These are phyloP conservation scores for Brachyopa scutellaris DNA, from an alignment of 2,888 invertebrate genomes.

Conservation along the genomic window DNA sequence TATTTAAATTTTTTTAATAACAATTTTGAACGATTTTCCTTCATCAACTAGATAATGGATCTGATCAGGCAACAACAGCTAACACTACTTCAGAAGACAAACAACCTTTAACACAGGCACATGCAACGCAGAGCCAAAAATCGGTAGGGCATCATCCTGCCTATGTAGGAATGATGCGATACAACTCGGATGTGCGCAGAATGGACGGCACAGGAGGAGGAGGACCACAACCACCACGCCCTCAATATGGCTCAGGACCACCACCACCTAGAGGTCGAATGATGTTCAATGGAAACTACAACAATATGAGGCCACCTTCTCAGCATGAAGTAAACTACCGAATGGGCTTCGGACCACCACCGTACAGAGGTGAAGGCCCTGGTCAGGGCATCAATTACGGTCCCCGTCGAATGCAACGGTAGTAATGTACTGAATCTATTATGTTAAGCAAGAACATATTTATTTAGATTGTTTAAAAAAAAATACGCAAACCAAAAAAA, in stretches of 20 bases:
- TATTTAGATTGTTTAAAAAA: constrained; percentile 41
- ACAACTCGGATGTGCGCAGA: constrained; percentile 61
- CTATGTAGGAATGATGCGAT: constrained; percentile 67
- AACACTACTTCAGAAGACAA: constrained; percentile 27
- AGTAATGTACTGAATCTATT: constrained; percentile 32
- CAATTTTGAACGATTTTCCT: constrained; percentile 16
- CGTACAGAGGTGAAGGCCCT: constrained; percentile 51
- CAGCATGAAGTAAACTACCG: constrained; percentile 62
- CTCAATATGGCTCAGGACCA: constrained; percentile 50
- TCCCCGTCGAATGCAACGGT: constrained; percentile 51
- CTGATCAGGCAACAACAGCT: constrained; percentile 13
- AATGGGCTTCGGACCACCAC: constrained; percentile 57
- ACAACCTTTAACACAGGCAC: constrained; percentile 23
- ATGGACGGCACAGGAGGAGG: constrained; percentile 36
- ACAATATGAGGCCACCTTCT: constrained; percentile 41
- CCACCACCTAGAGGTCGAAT: constrained; percentile 54
- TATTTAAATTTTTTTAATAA: constrained; percentile 3
- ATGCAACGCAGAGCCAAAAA: constrained; percentile 41
- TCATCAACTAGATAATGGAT: constrained; percentile 38
- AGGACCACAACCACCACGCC: constrained; percentile 36
- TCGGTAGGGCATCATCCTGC: constrained; percentile 33
- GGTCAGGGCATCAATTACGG: constrained; percentile 45
- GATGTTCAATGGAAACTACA: constrained; percentile 60
- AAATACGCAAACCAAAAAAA: constrained; percentile 66
- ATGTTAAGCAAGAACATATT: constrained; percentile 47